These are phyloP conservation scores for Cheirogaleus major DNA, from an alignment of 2,797 vertebrate genomes.

Conservation along the genomic window DNA sequence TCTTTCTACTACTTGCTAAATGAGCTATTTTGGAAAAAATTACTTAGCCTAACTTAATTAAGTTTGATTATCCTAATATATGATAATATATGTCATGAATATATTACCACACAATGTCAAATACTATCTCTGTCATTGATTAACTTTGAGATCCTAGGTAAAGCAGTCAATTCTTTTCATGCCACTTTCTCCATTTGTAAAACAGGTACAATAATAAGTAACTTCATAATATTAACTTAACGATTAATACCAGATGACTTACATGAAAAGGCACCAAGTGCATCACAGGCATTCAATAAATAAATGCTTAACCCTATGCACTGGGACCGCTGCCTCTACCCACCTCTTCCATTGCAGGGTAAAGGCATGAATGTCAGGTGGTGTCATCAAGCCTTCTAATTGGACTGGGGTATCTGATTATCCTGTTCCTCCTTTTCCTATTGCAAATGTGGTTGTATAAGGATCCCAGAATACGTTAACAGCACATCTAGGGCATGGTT, in stretches of 20 bases:
- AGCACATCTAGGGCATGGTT: background rate
- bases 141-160: background rate
- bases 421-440: background rate
- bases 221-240: background rate
- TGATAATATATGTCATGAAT: background rate
- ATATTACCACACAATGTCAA: background rate
- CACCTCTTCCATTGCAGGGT: fast-evolving
- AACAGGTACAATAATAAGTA: background rate
- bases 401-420: background rate
- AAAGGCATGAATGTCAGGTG: background rate
- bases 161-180: background rate
- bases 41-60: background rate
- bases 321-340: background rate
- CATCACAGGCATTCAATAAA: background rate
- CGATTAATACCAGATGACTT: background rate
- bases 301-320: too few species aligned
- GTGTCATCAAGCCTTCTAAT: background rate
- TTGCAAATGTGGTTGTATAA: background rate
- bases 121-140: background rate
- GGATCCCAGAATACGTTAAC: background rate
- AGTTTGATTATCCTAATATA: background rate
- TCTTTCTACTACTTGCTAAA: background rate
- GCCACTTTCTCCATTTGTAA: background rate
- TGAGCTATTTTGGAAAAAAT: background rate
- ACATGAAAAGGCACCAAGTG: background rate